Percentiles rank a stretch among this genome's conserved stretches.
Conservation (phyloP, 2,113 vertebrate species). For the Heterocephalus glaber region DNA sequence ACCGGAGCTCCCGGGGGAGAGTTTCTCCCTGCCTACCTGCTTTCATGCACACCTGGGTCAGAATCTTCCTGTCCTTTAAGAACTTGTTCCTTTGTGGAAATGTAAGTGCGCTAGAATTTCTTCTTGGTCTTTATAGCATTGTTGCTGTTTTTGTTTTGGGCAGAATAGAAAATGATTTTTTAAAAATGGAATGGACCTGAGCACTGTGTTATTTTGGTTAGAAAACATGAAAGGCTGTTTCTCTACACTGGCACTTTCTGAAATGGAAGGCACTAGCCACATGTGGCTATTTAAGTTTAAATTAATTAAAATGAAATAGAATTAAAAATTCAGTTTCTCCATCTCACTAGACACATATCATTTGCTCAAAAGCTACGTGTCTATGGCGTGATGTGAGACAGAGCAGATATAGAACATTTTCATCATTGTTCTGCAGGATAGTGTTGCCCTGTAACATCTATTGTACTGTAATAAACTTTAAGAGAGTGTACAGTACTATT, state of each 20-base stretch:
- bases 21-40: neutral
- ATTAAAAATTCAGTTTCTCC: neutral
- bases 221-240: conserved; percentile 13
- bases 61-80: neutral
- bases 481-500: neutral
- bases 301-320: conserved; percentile 44
- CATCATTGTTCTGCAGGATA: neutral
- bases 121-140: neutral
- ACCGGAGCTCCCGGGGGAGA: neutral
- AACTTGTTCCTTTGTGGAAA: conserved; percentile 41
- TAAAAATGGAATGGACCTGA: neutral
- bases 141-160: conserved; percentile 28
- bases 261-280: neutral
- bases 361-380: neutral
- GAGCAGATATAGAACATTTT: neutral
- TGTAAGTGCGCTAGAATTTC: conserved; percentile 23
- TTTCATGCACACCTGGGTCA: conserved; percentile 29
- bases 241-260: neutral
- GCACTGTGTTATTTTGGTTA: conserved; percentile 13
- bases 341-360: neutral
- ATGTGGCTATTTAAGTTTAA: conserved; percentile 14
- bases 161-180: conserved; percentile 25
- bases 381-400: neutral
- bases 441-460: neutral
- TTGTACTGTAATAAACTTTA: neutral